Base-by-base conservation (phyloP, 1,140 invertebrate genomes). In the Sycophila sp. region DNA sequence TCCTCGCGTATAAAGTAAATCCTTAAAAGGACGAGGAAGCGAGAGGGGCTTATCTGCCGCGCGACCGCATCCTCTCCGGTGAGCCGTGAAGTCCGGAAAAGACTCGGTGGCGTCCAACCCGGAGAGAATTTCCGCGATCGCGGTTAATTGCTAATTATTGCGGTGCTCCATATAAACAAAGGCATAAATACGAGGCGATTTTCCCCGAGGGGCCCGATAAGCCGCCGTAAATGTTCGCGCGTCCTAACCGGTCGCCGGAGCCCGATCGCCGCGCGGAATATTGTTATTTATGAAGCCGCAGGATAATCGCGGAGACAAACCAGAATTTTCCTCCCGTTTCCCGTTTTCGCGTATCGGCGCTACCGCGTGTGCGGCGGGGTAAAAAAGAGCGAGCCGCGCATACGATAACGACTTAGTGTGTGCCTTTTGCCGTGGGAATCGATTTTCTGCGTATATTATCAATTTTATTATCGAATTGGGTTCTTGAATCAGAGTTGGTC, bases 231-330 rank as follows among this genome's bases (percentile, higher is more conserved):
- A 68, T 49, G 59, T 59, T 59, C 26, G 53, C 19, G 15, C 26
- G 22, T 58, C 40, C 45, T 56, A 67, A 56, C 51, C 64, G 53
- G 51, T 67, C n/a, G 24, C 38, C 42, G 36, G 42, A 60, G 42
- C 56, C 45, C 55, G 65, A 47, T 45, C 38, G 19, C 0, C 28
- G 28, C 36, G 19, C 6, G 51, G n/a, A n/a, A n/a, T n/a, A n/a
- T n/a, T n/a, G n/a, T n/a, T n/a, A n/a, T n/a, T n/a, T n/a, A n/a
- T n/a, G n/a, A n/a, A n/a, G n/a, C 24, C 24, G 26, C 19, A 24
- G 53, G 56, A 69, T 69, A 60, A 60, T 69, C 45, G 22, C 28
- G 38, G 65, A 59, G 65, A 68, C 65, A 68, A 68, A 68, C 55
- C 65, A 59, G 56, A 69, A 60, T 22, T 24, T 22, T 17, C 19